These are phyloP conservation scores for Oryzias melastigma DNA, from an alignment of 2,113 vertebrate species.

Conservation along the genomic window DNA sequence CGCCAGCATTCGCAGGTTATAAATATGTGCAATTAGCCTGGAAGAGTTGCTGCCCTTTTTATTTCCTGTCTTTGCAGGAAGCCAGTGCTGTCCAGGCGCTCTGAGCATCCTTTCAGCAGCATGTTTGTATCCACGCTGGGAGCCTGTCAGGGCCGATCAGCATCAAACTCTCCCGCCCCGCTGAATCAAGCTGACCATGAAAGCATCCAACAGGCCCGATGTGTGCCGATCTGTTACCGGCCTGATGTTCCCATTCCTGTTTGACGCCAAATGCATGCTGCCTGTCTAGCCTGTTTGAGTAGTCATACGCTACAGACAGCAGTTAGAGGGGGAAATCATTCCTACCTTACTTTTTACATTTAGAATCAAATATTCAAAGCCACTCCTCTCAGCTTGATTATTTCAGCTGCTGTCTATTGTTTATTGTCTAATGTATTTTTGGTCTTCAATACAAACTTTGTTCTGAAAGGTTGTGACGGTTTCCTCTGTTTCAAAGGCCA, in stretches of 20 bases:
- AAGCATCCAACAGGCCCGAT: slow-evolving; percentile 29
- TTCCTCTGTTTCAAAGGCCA: background rate
- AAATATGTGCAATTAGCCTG: slow-evolving; percentile 50
- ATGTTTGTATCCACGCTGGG: slow-evolving; percentile 39
- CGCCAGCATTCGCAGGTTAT: slow-evolving; percentile 37
- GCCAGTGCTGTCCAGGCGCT: slow-evolving; percentile 23
- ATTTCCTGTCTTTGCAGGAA: slow-evolving; percentile 28
- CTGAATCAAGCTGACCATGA: slow-evolving; percentile 60
- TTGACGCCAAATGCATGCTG: slow-evolving; percentile 11
- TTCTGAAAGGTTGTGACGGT: background rate
- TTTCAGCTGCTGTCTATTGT: slow-evolving; percentile 6
- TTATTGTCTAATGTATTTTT: background rate
- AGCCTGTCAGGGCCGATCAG: slow-evolving; percentile 58
- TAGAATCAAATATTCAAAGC: background rate
- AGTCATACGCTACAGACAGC: background rate
- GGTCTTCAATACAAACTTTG: background rate
- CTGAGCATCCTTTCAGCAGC: slow-evolving; percentile 41
- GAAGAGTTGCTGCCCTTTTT: slow-evolving; percentile 47
- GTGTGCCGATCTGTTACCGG: slow-evolving; percentile 1
- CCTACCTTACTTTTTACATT: background rate
- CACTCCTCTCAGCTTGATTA: background rate
- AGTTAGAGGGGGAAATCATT: background rate
- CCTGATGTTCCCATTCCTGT: slow-evolving; percentile 16
- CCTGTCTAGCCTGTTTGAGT: slow-evolving; percentile 19
- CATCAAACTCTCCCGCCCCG: slow-evolving; percentile 48